Evolutionary conservation across 1,140 invertebrate species (phyloP).

Genomic region (Drosophila sturtevanti): DNA sequence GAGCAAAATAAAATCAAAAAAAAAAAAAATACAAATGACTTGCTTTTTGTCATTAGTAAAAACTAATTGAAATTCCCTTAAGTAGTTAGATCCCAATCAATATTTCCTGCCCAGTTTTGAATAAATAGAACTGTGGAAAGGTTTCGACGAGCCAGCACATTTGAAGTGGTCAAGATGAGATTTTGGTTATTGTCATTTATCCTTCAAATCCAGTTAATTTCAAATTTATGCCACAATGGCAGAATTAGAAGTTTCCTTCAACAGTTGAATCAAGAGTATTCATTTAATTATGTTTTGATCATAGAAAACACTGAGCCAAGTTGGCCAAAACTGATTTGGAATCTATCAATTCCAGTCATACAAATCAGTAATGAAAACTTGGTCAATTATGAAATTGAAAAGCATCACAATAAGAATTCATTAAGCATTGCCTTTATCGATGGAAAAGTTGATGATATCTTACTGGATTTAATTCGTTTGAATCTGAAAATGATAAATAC

Average conservation of each 20-base stretch:
- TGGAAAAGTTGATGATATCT: not conserved
- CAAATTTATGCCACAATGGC: not conserved
- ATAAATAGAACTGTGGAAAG: slow-evolving; percentile 36
- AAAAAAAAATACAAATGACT: slow-evolving; percentile 11
- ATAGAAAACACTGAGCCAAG: not conserved
- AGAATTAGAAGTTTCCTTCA: slow-evolving; percentile 9
- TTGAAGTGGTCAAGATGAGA: slow-evolving; percentile 28
- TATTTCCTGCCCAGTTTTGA: not conserved
- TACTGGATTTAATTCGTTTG: slow-evolving; percentile 22
- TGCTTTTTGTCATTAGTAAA: slow-evolving; percentile 15
- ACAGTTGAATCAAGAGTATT: slow-evolving; percentile 22
- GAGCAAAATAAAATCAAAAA: slow-evolving; percentile 2
- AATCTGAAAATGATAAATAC: slow-evolving; percentile 42
- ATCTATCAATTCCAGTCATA: slow-evolving; percentile 42
- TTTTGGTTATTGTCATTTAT: slow-evolving; percentile 15
- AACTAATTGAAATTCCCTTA: not conserved
- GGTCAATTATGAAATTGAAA: not conserved
- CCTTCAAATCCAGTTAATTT: not conserved
- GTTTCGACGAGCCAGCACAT: not conserved
- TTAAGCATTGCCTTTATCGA: slow-evolving; percentile 39
- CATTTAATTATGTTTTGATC: slow-evolving; percentile 40
- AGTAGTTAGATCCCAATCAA: not conserved
- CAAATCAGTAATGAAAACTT: slow-evolving; percentile 13
- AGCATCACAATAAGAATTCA: slow-evolving; percentile 26
- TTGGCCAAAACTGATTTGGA: slow-evolving; percentile 13